Percentiles rank a stretch among this genome's conserved stretches.
Evolutionary conservation across 2,113 vertebrate genomes (phyloP).

Genomic region (Rafetus swinhoei): DNA sequence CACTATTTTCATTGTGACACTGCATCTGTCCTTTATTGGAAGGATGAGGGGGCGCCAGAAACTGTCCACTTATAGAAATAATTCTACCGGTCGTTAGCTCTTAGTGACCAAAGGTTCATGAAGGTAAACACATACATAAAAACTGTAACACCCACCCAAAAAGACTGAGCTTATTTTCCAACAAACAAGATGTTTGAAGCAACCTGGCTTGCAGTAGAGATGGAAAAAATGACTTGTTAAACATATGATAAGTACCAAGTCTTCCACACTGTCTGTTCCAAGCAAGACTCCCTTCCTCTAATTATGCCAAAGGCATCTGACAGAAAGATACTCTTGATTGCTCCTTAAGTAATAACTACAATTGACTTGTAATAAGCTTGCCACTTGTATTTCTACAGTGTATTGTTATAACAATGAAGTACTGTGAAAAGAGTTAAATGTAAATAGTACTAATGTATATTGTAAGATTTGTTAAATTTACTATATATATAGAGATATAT

Average conservation of each 20-base stretch:
- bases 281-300: neutral
- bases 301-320: neutral
- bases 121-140: constrained; percentile 76
- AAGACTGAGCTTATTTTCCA: constrained; percentile 68
- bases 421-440: constrained; percentile 15
- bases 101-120: constrained; percentile 79
- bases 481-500: neutral
- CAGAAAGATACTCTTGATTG: constrained; percentile 21
- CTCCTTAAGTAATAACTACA: neutral
- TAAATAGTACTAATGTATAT: constrained; percentile 24
- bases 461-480: constrained; percentile 2
- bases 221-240: constrained; percentile 44
- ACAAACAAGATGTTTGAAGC: constrained; percentile 65
- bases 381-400: neutral
- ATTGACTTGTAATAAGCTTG: neutral
- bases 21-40: constrained; percentile 83
- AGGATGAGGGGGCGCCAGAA: constrained; percentile 62
- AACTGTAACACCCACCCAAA: constrained; percentile 69
- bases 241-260: neutral
- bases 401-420: constrained; percentile 6
- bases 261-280: neutral
- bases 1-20: constrained; percentile 86
- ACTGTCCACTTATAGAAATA: constrained; percentile 84
- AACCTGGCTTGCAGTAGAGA: constrained; percentile 51
- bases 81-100: constrained; percentile 76